Percentiles rank a stretch among this genome's conserved stretches.
Evolutionary conservation across 2,797 vertebrate species (phyloP).

Genomic region (Spinus pinus): DNA sequence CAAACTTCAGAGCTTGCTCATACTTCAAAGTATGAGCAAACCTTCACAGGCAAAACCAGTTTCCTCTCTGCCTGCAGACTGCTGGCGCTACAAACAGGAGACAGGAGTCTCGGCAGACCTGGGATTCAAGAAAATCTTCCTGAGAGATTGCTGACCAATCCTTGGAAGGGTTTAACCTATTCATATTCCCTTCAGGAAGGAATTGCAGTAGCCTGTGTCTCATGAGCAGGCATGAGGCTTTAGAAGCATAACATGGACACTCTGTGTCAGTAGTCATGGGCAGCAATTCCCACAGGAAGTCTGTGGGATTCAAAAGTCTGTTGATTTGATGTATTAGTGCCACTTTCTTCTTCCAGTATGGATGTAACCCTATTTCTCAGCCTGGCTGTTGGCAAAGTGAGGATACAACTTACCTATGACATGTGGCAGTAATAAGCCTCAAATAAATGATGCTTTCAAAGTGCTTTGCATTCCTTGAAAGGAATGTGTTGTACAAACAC

Average conservation of each 20-base stretch:
- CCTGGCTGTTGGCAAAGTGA: not conserved
- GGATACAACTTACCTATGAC: not conserved
- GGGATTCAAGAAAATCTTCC: not conserved
- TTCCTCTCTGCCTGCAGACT: not conserved
- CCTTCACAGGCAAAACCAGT: not conserved
- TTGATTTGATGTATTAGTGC: not conserved
- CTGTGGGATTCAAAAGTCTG: not conserved
- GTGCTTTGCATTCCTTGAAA: conserved; percentile 30
- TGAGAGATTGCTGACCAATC: not conserved
- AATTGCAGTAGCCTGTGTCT: not conserved
- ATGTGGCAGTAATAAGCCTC: conserved; percentile 37
- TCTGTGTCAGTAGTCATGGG: not conserved
- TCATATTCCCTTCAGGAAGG: not conserved
- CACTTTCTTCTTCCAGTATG: not conserved
- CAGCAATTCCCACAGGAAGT: not conserved
- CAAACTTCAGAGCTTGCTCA: not conserved
- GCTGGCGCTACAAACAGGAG: not conserved
- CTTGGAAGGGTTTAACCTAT: not conserved
- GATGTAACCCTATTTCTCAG: not conserved
- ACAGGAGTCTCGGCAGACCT: not conserved
- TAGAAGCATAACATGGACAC: not conserved
- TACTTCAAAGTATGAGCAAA: not conserved
- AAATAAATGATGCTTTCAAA: conserved; percentile 33
- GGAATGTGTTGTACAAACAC: conserved; percentile 49
- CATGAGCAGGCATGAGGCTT: not conserved